phyloP scores from a whole-genome alignment of 2,797 vertebrate species.

The Esox lucius region DNA sequence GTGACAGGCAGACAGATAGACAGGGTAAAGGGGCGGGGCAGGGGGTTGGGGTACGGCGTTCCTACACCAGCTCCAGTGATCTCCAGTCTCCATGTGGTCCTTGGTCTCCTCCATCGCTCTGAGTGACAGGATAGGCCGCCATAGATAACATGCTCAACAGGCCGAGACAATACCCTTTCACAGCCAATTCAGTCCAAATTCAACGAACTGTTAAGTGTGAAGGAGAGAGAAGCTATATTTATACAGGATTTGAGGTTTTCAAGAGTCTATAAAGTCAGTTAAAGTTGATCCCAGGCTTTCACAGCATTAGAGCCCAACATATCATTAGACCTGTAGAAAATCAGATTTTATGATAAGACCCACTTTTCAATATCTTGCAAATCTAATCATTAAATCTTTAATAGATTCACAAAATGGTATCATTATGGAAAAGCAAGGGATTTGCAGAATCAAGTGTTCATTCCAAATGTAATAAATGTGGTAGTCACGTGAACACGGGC shows the following conservation, averaged over 20 bases:
- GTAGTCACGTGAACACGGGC: background rate
- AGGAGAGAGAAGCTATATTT: slow-evolving; percentile 40
- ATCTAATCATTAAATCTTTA: background rate
- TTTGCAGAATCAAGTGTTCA: background rate
- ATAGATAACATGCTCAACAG: slow-evolving; percentile 64
- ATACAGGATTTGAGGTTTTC: slow-evolving; percentile 48
- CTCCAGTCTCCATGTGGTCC: slow-evolving; percentile 34
- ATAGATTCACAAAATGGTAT: background rate
- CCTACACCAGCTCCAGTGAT: slow-evolving; percentile 2
- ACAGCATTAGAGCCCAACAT: background rate
- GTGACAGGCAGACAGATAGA: slow-evolving; percentile 7
- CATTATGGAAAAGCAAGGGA: background rate
- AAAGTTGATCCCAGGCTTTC: background rate
- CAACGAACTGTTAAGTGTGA: slow-evolving; percentile 64
- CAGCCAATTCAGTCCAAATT: slow-evolving; percentile 51
- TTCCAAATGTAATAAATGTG: background rate
- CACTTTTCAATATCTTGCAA: background rate
- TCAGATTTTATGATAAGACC: background rate
- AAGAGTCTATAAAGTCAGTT: slow-evolving; percentile 1
- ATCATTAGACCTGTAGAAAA: background rate
- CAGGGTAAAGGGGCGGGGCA: slow-evolving; percentile 34
- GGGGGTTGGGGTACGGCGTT: too few species aligned
- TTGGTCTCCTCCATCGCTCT: slow-evolving; percentile 38
- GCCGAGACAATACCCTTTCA: slow-evolving; percentile 63
- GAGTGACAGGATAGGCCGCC: slow-evolving; percentile 66